A percentile compares a stretch with the other conserved stretches of the same genome.
Evolutionary conservation across 2,113 vertebrate genomes (phyloP).

Genomic region (Dendropsophus ebraccatus): DNA sequence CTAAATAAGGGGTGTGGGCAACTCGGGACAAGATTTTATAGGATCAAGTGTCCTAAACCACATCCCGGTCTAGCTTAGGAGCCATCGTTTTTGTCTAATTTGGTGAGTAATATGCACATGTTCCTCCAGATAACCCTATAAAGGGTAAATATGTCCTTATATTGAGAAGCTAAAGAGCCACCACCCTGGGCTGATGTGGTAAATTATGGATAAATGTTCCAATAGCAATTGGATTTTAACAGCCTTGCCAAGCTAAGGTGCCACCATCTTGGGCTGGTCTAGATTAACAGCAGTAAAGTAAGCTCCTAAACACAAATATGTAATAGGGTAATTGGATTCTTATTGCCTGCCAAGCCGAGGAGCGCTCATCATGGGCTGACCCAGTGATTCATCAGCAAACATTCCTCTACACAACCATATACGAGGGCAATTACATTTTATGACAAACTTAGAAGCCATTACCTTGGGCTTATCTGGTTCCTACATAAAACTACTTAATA

Average conservation of each 20-base stretch:
- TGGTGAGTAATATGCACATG: not conserved
- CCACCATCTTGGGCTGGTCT: not conserved
- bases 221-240: not conserved
- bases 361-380: not conserved
- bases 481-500: not conserved
- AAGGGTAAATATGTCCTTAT: not conserved
- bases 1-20: not conserved
- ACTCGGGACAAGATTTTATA: not conserved
- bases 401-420: not conserved
- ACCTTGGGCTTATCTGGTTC: not conserved
- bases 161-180: not conserved
- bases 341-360: not conserved
- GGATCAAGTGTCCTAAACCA: not conserved
- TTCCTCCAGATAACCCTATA: not conserved
- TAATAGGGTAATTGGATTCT: not conserved
- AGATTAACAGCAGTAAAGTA: not conserved
- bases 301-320: accelerated
- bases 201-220: not conserved
- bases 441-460: not conserved
- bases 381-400: not conserved
- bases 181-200: no score
- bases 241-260: not conserved
- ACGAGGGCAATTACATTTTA: not conserved
- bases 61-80: not conserved
- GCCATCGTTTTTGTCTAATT: not conserved